Base-by-base conservation (phyloP, 1,140 invertebrate species). In the Hormaphis cornu region DNA sequence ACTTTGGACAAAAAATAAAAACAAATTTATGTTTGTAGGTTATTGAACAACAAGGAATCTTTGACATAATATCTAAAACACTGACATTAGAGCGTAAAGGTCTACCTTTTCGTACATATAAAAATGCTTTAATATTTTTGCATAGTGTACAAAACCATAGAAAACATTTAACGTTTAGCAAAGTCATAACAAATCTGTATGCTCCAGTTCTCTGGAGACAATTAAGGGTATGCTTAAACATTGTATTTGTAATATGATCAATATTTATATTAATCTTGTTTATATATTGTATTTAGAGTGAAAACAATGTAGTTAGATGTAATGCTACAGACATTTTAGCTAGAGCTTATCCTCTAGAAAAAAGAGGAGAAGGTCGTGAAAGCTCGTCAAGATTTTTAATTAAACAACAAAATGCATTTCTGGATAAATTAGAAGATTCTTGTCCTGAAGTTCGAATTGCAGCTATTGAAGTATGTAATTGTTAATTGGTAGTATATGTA, bases 351-450 rank as follows among this genome's bases (percentile, higher is more conserved):
- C 61, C 61, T 0, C 35, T 66, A 16, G 61, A 66, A 66, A 66
- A 66, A 66, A 48, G 61, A 66, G 61, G 61, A 22, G 61, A 66
- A 66, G 61, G 61, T 35, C 61, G 61, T 10, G 61, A 66, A 35
- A 5, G 30, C 16, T 48, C 61, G n/a, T 66, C 61, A 48, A 35
- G 28, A n/a, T 66, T 48, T 50, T 35, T 66, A 35, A 66, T 66
- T 1, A 66, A 66, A 48, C 61, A 66, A 50, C 61, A 66, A 66
- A 9, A 66, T 66, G 44, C 61, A 35, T 66, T 66, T 66, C 9
- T 50, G 6, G 44, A 66, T 44, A 20, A 33, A 48, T 50, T 66
- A 24, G 28, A 35, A 10, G 61, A 66, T 66, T 3, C 0, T 50
- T 66, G 61, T 50, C 61, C 61, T 50, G 26, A 50, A 50, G 61